These are phyloP conservation scores for Plectrocnemia conspersa DNA, from an alignment of 1,140 invertebrate genomes.

Conservation along the genomic window DNA sequence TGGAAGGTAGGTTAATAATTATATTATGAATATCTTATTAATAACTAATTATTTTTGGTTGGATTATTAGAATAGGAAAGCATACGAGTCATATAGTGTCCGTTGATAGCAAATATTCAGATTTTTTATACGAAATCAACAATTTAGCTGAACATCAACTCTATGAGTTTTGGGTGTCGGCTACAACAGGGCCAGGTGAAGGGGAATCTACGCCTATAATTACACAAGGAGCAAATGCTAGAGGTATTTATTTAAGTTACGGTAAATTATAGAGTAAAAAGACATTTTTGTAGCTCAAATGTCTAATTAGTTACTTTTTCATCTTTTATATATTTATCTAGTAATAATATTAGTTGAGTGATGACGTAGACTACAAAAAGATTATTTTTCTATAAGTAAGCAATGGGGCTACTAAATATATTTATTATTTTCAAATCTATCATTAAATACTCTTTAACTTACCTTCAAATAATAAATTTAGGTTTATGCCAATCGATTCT, in stretches of 20 bases:
- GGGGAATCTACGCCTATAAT: constrained; percentile 58
- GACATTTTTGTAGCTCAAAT: not conserved
- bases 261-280: not conserved
- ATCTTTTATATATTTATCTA: not conserved
- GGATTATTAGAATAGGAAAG: constrained; percentile 43
- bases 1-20: constrained; percentile 52
- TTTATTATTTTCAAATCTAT: not conserved
- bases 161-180: constrained; percentile 79
- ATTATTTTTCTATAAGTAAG: too few species aligned
- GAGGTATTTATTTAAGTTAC: constrained; percentile 47
- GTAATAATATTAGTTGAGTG: too few species aligned
- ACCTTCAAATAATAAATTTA: not conserved
- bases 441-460: constrained; percentile 15
- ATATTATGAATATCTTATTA: not conserved
- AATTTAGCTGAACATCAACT: constrained; percentile 59
- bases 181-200: constrained; percentile 69
- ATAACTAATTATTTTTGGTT: not conserved
- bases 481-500: too few species aligned
- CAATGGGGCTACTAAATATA: too few species aligned
- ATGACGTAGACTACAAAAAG: too few species aligned
- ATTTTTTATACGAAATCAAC: constrained; percentile 57
- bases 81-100: constrained; percentile 48
- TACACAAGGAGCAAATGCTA: constrained; percentile 44
- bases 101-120: constrained; percentile 43
- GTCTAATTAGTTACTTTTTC: not conserved